phyloP scores from a whole-genome alignment of 2,888 invertebrate genomes.

The Camptogramma bilineatum region DNA sequence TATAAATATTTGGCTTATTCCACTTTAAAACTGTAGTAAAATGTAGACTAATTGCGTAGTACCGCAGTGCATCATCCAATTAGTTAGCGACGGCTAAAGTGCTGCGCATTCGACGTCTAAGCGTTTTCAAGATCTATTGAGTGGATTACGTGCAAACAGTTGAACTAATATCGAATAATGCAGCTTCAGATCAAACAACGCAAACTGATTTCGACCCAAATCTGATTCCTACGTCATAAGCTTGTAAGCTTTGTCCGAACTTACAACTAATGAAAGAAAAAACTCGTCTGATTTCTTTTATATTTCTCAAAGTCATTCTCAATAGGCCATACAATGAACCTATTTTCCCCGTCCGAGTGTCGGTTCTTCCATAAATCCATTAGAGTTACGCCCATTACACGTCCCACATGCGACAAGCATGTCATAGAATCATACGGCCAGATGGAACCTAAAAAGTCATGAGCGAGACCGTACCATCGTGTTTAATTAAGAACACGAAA shows the following conservation, averaged over 20 bases:
- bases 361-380: slow-evolving; percentile 25
- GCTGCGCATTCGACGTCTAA: slow-evolving; percentile 49
- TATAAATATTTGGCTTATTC: slow-evolving; percentile 4
- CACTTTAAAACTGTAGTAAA: slow-evolving; percentile 6
- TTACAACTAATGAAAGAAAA: not conserved
- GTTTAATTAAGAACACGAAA: slow-evolving; percentile 52
- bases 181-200: not conserved
- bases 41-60: slow-evolving; percentile 27
- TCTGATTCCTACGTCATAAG: too few relatives aligned
- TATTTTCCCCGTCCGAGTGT: slow-evolving; percentile 15
- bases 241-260: too few relatives aligned
- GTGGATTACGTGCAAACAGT: slow-evolving; percentile 34
- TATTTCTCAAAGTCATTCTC: not conserved
- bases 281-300: not conserved
- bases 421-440: slow-evolving; percentile 24
- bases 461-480: slow-evolving; percentile 37
- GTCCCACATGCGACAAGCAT: slow-evolving; percentile 22
- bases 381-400: slow-evolving; percentile 24
- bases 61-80: slow-evolving; percentile 55
- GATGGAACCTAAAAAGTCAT: slow-evolving; percentile 34
- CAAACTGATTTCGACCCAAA: not conserved
- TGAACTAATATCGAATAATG: not conserved
- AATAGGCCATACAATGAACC: slow-evolving; percentile 6
- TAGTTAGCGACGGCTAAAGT: slow-evolving; percentile 43
- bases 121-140: slow-evolving; percentile 60